Conservation (phyloP, 2,888 invertebrate genomes). For the Furcula furcula region DNA sequence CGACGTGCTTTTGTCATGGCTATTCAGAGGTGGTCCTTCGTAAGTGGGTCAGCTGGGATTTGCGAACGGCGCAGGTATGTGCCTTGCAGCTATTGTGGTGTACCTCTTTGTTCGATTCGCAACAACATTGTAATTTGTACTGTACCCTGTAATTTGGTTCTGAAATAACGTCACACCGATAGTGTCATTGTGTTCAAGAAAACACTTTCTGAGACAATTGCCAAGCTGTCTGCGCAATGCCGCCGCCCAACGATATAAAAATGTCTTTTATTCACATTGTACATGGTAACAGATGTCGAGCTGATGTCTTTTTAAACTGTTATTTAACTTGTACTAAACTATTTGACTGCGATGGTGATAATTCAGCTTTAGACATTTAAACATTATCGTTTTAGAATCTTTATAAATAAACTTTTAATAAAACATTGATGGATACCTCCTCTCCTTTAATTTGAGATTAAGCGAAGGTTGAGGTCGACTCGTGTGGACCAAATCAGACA, state of each 20-base stretch:
- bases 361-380: no score
- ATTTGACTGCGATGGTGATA: no score
- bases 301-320: no score
- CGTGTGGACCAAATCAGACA: no score
- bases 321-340: no score
- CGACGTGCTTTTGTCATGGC: slow-evolving; percentile 70
- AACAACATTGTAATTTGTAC: slow-evolving; percentile 27
- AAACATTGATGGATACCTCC: no score
- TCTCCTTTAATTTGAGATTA: no score
- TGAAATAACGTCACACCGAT: neutral
- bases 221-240: neutral
- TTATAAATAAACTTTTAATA: no score
- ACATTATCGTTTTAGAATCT: no score
- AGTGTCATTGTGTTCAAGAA: neutral
- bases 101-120: slow-evolving; percentile 48
- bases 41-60: slow-evolving; percentile 71
- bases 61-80: slow-evolving; percentile 49
- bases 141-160: neutral
- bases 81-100: slow-evolving; percentile 39
- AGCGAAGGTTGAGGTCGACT: no score
- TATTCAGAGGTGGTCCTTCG: slow-evolving; percentile 68
- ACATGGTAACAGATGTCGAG: neutral
- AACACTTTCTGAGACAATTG: slow-evolving; percentile 1
- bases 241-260: neutral
- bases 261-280: slow-evolving; percentile 6